A percentile compares a stretch with the other conserved stretches of the same genome.
Evolutionary conservation across 1,140 invertebrate genomes (phyloP).

Genomic region (Drosophila lacertosa): DNA sequence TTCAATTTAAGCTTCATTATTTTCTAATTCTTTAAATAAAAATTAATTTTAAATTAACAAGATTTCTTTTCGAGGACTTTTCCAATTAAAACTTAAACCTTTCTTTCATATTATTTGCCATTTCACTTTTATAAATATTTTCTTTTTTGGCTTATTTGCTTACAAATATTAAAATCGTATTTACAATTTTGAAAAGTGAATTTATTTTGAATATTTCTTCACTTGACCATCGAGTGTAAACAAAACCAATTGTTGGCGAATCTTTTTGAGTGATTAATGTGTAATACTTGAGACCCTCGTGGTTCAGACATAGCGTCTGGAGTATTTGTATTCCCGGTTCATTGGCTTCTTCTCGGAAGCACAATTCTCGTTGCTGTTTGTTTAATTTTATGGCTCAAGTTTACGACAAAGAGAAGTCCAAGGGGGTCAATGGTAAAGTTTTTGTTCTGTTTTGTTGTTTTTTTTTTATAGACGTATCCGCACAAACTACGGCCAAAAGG

Average conservation of each 20-base stretch:
- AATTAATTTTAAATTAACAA: too few relatives aligned
- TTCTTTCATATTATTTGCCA: too few relatives aligned
- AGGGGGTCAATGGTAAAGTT: slow-evolving; percentile 57
- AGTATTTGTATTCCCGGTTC: slow-evolving; percentile 54
- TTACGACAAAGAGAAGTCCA: slow-evolving; percentile 64
- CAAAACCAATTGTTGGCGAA: not conserved
- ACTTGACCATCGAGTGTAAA: slow-evolving; percentile 18
- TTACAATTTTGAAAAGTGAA: not conserved
- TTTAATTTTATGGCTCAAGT: slow-evolving; percentile 70
- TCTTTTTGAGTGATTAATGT: not conserved
- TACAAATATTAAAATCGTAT: too few relatives aligned
- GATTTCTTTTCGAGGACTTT: too few relatives aligned
- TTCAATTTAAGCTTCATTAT: too few relatives aligned
- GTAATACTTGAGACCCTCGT: not conserved
- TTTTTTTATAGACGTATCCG: slow-evolving; percentile 4
- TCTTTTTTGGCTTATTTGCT: too few relatives aligned
- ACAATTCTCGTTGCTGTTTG: slow-evolving; percentile 41
- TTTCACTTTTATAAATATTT: too few relatives aligned
- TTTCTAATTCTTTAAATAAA: too few relatives aligned
- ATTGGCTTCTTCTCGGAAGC: slow-evolving; percentile 50
- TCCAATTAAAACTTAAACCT: too few relatives aligned
- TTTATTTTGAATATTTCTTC: slow-evolving; percentile 8
- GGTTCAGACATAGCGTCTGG: slow-evolving; percentile 6
- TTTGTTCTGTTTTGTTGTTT: slow-evolving; percentile 47
- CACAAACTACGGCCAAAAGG: slow-evolving; percentile 15